Conservation (phyloP, 2,797 vertebrate species). For the Acanthopagrus latus region DNA sequence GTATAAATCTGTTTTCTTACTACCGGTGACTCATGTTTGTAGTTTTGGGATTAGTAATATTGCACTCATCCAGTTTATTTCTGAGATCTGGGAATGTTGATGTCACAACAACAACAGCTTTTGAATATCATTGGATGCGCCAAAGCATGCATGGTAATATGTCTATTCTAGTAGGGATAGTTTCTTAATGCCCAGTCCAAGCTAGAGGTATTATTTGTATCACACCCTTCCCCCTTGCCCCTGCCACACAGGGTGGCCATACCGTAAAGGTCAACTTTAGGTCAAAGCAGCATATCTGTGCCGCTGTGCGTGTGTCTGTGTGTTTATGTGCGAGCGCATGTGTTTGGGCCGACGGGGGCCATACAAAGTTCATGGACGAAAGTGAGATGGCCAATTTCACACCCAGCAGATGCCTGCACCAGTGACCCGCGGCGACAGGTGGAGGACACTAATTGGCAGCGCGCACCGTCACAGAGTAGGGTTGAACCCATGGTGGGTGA, state of each 20-base stretch:
- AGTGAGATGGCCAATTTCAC: slow-evolving; percentile 80
- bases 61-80: slow-evolving; percentile 3
- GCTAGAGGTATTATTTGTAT: slow-evolving; percentile 47
- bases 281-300: slow-evolving; percentile 50
- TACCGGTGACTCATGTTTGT: not conserved
- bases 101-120: slow-evolving; percentile 2
- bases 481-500: slow-evolving; percentile 40
- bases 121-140: slow-evolving; percentile 16
- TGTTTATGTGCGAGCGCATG: not conserved
- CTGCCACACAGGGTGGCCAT: slow-evolving; percentile 58
- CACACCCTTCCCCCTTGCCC: slow-evolving; percentile 18
- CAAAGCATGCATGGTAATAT: slow-evolving; percentile 6
- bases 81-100: slow-evolving; percentile 4
- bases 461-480: slow-evolving; percentile 38
- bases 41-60: not conserved
- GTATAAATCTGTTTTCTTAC: slow-evolving; percentile 8
- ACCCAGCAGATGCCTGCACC: slow-evolving; percentile 77
- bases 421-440: slow-evolving; percentile 80
- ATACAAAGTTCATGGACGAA: slow-evolving; percentile 76
- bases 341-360: slow-evolving; percentile 16
- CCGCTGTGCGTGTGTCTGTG: not conserved
- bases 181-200: slow-evolving; percentile 24
- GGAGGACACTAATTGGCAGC: slow-evolving; percentile 80
- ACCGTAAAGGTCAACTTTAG: slow-evolving; percentile 68
- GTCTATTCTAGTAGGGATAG: not conserved